Conservation (phyloP, 53 echinoderm and acorn worm species). For the Apostichopus leukothele region DNA sequence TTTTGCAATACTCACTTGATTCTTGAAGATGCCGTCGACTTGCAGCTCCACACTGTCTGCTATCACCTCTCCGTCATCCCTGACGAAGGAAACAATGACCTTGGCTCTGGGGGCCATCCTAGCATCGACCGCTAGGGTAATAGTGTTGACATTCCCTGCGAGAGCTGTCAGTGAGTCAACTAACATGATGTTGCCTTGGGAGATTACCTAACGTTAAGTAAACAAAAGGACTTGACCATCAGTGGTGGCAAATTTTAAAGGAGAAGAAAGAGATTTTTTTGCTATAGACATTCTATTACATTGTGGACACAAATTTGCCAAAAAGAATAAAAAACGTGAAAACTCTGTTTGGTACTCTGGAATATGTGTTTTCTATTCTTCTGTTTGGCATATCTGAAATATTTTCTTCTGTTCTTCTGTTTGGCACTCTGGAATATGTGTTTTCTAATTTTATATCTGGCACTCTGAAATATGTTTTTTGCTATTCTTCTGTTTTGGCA, state of each 20-base stretch:
- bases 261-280: too few species aligned
- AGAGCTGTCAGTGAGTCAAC: conserved; percentile 38
- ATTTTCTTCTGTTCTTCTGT: too few species aligned
- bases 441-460: too few species aligned
- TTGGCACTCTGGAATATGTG: too few species aligned
- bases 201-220: conserved; percentile 56
- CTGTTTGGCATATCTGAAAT: too few species aligned
- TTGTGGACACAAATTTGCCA: too few species aligned
- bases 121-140: conserved; percentile 51
- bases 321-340: too few species aligned
- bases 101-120: conserved; percentile 82
- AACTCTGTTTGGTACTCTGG: too few species aligned
- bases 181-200: conserved; percentile 71
- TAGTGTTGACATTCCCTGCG: conserved; percentile 21
- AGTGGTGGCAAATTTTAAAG: not conserved
- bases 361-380: too few species aligned
- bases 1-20: conserved; percentile 61
- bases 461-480: too few species aligned
- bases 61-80: conserved; percentile 60
- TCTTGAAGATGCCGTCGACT: conserved; percentile 74
- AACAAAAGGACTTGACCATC: not conserved
- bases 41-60: conserved; percentile 76
- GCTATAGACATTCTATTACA: too few species aligned
- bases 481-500: too few species aligned
- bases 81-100: conserved; percentile 73